Evolutionary conservation across 2,888 invertebrate species (phyloP), one percentile per base, ranked within the genome.

Genomic region (Neelides folsomi): DNA sequence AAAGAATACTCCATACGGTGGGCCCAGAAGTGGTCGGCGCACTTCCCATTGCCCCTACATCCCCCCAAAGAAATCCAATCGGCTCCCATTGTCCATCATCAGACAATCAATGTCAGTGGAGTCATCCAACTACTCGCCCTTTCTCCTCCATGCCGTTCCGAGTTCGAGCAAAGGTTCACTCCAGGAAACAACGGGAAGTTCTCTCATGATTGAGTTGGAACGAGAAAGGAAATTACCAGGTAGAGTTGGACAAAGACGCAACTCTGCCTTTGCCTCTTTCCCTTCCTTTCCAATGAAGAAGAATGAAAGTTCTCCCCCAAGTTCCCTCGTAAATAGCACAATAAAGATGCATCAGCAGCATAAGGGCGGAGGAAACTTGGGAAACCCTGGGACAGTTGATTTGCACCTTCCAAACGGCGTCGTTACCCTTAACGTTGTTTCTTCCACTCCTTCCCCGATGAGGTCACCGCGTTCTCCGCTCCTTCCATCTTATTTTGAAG

Each of bases 341-440:
- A 27, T 27, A 27, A 27, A 27, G 27, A 27, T 5, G 27, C 27
- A 27, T 7, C 27, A 27, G 7, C 27, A 27, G 43, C n/a, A 9
- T 36, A 19, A 13, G 13, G n/a, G 7, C 20, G 19, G 40, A 18
- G 16, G 46, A 9, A 46, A 13, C 37, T 15, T 46, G 2, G n/a
- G 20, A 16, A 49, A 10, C 19, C 39, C 55, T 7, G 55, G 57
- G 13, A 54, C 57, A 16, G 57, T 85, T 72, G 85, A 85, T 68
- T 71, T 85, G 56, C 84, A 85, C 68, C 75, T 78, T 40, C 75
- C 76, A 9, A 78, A 79, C 66, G 77, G 76, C 62, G 76, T 79
- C 10, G 75, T 79, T 16, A 79, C 71, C 16, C 67, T 76, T 53
- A 70, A 71, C 54, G 72, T 76, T 2, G 52, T 55, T 12, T 27